A percentile compares a stretch with the other conserved stretches of the same genome.
Evolutionary conservation across 1,140 invertebrate species (phyloP).

Genomic region (Apolygus lucorum): DNA sequence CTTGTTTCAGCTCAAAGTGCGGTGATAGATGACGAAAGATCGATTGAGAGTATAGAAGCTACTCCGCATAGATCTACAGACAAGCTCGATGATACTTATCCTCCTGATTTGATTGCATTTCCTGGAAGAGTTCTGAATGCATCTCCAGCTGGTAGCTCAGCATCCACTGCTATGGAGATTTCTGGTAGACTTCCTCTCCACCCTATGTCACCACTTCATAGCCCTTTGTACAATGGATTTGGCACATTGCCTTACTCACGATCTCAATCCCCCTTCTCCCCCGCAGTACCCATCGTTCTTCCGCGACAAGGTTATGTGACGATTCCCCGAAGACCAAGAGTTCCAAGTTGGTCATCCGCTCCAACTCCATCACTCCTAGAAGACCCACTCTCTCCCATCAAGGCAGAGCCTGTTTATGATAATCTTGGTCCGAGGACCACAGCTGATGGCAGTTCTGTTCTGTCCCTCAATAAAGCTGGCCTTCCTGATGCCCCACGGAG

Average conservation of each 20-base stretch:
- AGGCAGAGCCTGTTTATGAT: conserved; percentile 69
- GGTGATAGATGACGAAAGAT: conserved; percentile 32
- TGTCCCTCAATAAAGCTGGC: conserved; percentile 58
- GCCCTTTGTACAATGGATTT: conserved; percentile 44
- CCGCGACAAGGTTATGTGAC: conserved; percentile 71
- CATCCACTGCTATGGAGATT: conserved; percentile 56
- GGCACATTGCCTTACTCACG: conserved; percentile 62
- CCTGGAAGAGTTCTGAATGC: conserved; percentile 48
- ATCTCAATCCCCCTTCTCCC: conserved; percentile 59
- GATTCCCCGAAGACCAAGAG: conserved; percentile 68
- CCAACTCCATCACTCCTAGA: conserved; percentile 44
- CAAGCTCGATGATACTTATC: conserved; percentile 41
- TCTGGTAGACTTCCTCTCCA: conserved; percentile 19
- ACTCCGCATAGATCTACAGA: conserved; percentile 18
- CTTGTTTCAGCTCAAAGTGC: conserved; percentile 40
- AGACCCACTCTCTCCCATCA: conserved; percentile 32
- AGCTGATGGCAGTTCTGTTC: conserved; percentile 70
- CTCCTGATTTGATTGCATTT: conserved; percentile 72
- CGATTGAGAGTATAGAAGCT: conserved; percentile 22
- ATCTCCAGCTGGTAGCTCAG: conserved; percentile 60
- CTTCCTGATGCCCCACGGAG: conserved; percentile 39
- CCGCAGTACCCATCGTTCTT: conserved; percentile 48
- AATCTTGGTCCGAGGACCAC: conserved; percentile 72
- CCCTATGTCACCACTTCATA: conserved; percentile 44
- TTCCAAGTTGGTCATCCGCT: conserved; percentile 64